Evolutionary conservation across 2,888 invertebrate species (phyloP), one percentile per base, ranked within the genome.

Genomic region (Tetrapedia diversipes): DNA sequence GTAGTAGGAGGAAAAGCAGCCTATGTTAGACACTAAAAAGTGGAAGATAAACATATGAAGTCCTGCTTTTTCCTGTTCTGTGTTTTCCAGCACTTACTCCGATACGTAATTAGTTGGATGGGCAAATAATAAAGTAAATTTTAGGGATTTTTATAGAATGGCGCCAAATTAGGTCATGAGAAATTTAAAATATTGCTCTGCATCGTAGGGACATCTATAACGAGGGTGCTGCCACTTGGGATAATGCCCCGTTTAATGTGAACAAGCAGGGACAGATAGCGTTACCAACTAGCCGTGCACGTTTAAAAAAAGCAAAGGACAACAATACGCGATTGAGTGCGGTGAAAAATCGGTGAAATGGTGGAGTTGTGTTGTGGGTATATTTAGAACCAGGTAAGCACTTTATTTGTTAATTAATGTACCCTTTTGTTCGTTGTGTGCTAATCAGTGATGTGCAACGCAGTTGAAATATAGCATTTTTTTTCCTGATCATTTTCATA

Each of bases 361-460:
- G 86, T 88, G 86, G 82, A 85, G 80, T 83, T 82, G 85, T 86
- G 82, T 85, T 76, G 83, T 65, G 85, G 83, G 78, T 86, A 86
- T 84, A 83, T 86, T 87, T 86, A 86, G 86, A 86, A 79, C 80
- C 77, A 87, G 84, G 89, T 89, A 86, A 89, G 89, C 86, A 80
- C 45, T 79, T 66, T 73, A 60, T 43, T 59, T 7, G 37, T 43
- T 70, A 67, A 63, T 57, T 56, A 41, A 69, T 34, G 19, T 32
- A 27, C 2, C n/a, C 49, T 53, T 41, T 34, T 8, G 49, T 32
- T 43, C 24, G 24, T 39, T 53, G 70, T 19, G 32, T 32, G 57
- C 47, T 51, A 37, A 69, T 71, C 66, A 68, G 72, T 63, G 49
- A 22, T 51, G 39, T 43, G 41, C 32, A 32, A 27, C 24, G 51